These are phyloP conservation scores for Pedetes capensis DNA, from an alignment of 2,113 vertebrate genomes.

Conservation along the genomic window DNA sequence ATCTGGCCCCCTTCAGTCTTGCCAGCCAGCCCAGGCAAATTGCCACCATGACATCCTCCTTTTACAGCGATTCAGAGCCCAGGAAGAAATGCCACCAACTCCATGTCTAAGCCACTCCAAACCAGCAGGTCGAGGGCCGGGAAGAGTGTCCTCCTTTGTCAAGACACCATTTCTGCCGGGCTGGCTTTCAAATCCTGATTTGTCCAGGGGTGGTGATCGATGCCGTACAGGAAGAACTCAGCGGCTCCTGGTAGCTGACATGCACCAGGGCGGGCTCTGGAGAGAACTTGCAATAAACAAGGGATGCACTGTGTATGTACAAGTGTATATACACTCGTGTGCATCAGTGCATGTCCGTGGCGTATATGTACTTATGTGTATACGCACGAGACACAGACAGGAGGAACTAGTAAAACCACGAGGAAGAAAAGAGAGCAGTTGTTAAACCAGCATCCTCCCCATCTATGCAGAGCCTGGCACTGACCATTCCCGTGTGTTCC, in stretches of 20 bases:
- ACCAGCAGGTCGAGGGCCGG: fast-evolving
- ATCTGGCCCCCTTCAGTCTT: fast-evolving
- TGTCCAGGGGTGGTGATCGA: background rate
- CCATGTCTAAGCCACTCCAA: background rate
- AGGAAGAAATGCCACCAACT: background rate
- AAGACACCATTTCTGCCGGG: background rate
- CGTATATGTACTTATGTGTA: no score
- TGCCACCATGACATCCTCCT: fast-evolving
- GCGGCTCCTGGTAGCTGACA: background rate
- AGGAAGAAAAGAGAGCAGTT: background rate
- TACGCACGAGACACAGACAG: no score
- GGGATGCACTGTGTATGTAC: background rate
- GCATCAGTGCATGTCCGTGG: background rate
- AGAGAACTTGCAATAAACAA: background rate
- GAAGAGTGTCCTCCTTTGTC: fast-evolving
- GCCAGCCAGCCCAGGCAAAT: fast-evolving
- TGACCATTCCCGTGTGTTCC: background rate
- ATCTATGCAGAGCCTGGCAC: background rate
- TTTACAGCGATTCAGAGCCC: background rate
- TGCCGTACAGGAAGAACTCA: background rate
- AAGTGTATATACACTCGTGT: fast-evolving
- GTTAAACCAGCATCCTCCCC: background rate
- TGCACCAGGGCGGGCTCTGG: background rate
- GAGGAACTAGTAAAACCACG: background rate
- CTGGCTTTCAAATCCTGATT: background rate